Evolutionary conservation across 2,797 vertebrate genomes (phyloP).

Genomic region (Chromobotia macracanthus): DNA sequence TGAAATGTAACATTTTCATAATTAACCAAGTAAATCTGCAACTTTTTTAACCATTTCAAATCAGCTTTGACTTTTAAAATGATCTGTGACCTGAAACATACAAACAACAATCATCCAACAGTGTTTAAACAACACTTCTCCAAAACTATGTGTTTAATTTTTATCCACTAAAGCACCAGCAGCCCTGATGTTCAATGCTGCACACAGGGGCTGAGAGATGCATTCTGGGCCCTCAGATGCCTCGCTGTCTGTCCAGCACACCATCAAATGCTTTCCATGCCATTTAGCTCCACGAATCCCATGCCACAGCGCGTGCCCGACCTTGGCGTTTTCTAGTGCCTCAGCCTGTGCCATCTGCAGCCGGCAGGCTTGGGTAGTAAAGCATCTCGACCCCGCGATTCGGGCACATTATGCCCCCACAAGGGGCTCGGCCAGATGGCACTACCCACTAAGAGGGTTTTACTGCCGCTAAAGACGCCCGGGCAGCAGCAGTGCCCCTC

Average conservation of each 20-base stretch:
- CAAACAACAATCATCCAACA: not conserved
- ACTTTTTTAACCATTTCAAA: too few species aligned
- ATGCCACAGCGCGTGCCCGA: slow-evolving; percentile 61
- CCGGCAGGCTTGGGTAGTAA: slow-evolving; percentile 81
- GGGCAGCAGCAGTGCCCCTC: slow-evolving; percentile 65
- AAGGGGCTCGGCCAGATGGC: slow-evolving; percentile 79
- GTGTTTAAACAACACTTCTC: not conserved
- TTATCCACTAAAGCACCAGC: slow-evolving; percentile 20
- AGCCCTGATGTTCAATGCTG: slow-evolving; percentile 4
- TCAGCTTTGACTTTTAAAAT: not conserved
- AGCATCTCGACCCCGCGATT: slow-evolving; percentile 78
- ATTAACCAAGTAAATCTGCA: too few species aligned
- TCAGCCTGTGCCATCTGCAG: slow-evolving; percentile 79
- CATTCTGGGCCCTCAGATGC: slow-evolving; percentile 49
- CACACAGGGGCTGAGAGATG: slow-evolving; percentile 44
- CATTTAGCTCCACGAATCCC: slow-evolving; percentile 72
- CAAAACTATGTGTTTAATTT: not conserved
- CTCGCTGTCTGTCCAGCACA: slow-evolving; percentile 46
- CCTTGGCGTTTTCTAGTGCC: slow-evolving; percentile 74
- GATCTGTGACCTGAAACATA: not conserved
- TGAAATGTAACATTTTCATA: too few species aligned
- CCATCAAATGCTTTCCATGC: slow-evolving; percentile 62
- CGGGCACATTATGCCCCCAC: slow-evolving; percentile 71
- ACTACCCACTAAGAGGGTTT: slow-evolving; percentile 77
- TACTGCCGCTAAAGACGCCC: slow-evolving; percentile 78